phyloP scores from a whole-genome alignment of 2,797 vertebrate species.

The Paratrypauchen microcephalus region DNA sequence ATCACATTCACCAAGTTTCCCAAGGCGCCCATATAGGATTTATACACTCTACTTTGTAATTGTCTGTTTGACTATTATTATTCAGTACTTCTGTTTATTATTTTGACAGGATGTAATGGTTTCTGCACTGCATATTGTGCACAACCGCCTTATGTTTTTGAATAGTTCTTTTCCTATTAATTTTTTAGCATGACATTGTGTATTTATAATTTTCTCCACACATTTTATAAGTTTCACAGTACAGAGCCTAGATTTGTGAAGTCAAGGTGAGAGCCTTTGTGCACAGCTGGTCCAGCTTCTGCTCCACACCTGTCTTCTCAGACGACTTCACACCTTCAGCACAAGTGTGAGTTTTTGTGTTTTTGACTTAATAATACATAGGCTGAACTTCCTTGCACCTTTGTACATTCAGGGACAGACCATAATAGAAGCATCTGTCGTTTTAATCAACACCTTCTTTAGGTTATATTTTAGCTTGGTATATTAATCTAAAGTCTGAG shows the following conservation, averaged over 20 bases:
- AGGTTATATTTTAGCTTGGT: conserved; percentile 10
- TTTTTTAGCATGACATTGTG: background rate
- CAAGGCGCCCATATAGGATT: background rate
- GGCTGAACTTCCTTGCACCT: conserved; percentile 12
- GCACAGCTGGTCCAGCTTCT: conserved; percentile 22
- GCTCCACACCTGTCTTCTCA: conserved; percentile 7
- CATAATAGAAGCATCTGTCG: conserved; percentile 12
- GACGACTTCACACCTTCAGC: conserved; percentile 18
- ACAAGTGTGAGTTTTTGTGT: conserved; percentile 11
- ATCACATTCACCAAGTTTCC: conserved; percentile 7
- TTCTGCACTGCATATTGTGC: background rate
- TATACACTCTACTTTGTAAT: background rate
- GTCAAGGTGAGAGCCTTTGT: conserved; percentile 20
- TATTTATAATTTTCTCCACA: conserved; percentile 6
- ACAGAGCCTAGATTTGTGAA: conserved; percentile 9
- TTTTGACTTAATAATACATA: conserved; percentile 30
- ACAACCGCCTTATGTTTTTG: background rate
- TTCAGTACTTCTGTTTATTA: background rate
- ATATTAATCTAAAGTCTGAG: background rate
- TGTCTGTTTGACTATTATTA: background rate
- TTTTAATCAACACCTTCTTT: conserved; percentile 28
- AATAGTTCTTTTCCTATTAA: background rate
- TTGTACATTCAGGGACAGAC: conserved; percentile 12
- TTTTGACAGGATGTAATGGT: background rate
- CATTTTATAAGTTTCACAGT: conserved; percentile 12